Percentiles rank a stretch among this genome's conserved stretches.
Conservation (phyloP, 2,888 invertebrate genomes). For the Drosophila crucigera region DNA sequence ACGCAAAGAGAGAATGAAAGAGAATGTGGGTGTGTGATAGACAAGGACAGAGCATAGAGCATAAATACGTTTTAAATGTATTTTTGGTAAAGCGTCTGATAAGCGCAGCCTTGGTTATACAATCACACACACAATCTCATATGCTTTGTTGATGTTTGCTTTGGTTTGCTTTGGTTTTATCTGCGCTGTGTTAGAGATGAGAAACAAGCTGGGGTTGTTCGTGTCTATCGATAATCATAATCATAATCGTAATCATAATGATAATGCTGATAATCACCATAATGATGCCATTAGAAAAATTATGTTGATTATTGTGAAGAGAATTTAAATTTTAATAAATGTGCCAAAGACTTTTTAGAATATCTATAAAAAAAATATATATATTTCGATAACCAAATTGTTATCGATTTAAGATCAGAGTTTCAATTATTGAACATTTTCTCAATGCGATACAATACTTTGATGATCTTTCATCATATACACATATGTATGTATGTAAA, state of each 20-base stretch:
- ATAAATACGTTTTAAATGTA: conserved; percentile 72
- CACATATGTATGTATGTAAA: background rate
- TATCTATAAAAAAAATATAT: background rate
- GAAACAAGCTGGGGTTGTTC: conserved; percentile 1
- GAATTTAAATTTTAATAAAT: background rate
- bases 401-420: background rate
- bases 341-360: background rate
- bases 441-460: background rate
- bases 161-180: conserved; percentile 12
- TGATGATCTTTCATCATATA: background rate
- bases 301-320: background rate
- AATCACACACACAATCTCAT: conserved; percentile 52
- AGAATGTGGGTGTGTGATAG: conserved; percentile 1
- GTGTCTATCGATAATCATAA: conserved; percentile 11
- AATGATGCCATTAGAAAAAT: too few relatives aligned
- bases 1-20: conserved; percentile 1
- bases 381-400: background rate
- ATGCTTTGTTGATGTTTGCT: conserved; percentile 6
- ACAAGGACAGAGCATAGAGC: conserved; percentile 24
- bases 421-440: background rate
- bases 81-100: conserved; percentile 72
- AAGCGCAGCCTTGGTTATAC: conserved; percentile 69
- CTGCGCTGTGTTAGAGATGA: background rate
- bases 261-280: background rate
- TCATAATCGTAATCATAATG: background rate